Base-by-base conservation (phyloP, 2,888 invertebrate genomes). In the Sceliomorpha sp. region DNA sequence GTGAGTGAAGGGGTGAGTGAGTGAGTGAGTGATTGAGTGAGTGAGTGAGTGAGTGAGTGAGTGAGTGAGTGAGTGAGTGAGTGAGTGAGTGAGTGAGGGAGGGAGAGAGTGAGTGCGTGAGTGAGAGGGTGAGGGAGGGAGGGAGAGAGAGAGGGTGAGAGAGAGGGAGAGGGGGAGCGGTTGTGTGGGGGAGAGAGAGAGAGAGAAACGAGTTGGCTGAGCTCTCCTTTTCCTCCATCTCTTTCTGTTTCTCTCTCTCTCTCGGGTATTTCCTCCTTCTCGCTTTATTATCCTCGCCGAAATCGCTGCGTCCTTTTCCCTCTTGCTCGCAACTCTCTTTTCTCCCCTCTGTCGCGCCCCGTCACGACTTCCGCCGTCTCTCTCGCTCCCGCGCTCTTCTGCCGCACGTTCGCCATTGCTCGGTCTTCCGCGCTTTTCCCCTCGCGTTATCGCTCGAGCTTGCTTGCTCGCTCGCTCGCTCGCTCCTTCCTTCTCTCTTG, bases 141-240 rank as follows among this genome's bases (percentile, higher is more conserved):
- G 72, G 76, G 76, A 72, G 77, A 70, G 73, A 76, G 42, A 44
- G 5, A 4, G 10, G 8, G 13, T 1, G 34, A 10, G 12, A 9
- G 7, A 14, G 36, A 47, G n/a, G n/a, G n/a, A 45, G 70, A 70
- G 69, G 73, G 48, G 51, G 24, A 69, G 53, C 69, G 69, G 62
- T 67, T 70, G 72, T 75, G 76, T 72, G 77, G 70, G 73, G 76
- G 42, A 44, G 5, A 4, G 10, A 13, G 13, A 4, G 34, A 10
- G 12, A 9, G 7, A 14, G 36, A 47, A 9, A 13, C 29, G 39
- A 24, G 37, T 9, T 12, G 8, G 13, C 31, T 26, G 9, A 37
- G 15, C 24, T 40, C 24, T 48, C 31, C 8, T 24, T 32, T 45
- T 20, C n/a, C 67, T 68, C 56, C 32, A 44, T 63, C 48, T 26